phyloP scores from a whole-genome alignment of 1,140 invertebrate genomes.

The Probaryconus sp. region DNA sequence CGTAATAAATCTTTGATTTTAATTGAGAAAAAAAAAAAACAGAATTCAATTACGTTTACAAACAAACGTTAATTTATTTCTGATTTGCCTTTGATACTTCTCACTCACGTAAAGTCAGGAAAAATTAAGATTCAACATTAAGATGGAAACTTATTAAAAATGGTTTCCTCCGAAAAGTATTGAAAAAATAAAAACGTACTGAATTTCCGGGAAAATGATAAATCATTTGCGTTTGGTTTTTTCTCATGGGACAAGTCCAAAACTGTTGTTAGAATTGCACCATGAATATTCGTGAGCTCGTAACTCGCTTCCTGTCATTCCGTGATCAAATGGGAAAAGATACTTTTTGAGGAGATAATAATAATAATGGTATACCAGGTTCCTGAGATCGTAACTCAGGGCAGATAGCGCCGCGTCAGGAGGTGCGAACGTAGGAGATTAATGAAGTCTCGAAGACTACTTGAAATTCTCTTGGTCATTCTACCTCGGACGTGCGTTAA shows the following conservation, averaged over 20 bases:
- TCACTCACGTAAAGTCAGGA: too few species aligned
- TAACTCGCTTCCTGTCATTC: conserved; percentile 69
- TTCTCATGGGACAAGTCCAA: too few species aligned
- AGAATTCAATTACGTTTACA: conserved; percentile 3
- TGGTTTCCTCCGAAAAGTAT: conserved; percentile 3
- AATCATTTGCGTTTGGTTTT: too few species aligned
- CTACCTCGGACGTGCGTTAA: conserved; percentile 15
- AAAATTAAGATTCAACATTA: too few species aligned
- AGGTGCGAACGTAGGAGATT: conserved; percentile 70
- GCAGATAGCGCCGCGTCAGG: conserved; percentile 56
- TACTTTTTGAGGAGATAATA: conserved; percentile 31
- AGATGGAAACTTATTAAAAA: too few species aligned
- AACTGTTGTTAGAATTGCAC: conserved; percentile 66
- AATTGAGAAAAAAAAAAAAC: not conserved
- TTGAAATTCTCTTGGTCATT: conserved; percentile 43
- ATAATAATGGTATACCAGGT: conserved; percentile 8
- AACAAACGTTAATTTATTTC: too few species aligned
- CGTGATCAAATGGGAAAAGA: too few species aligned
- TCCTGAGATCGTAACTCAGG: conserved; percentile 62
- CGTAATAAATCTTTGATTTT: conserved; percentile 20
- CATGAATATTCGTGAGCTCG: conserved; percentile 69
- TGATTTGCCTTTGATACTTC: too few species aligned
- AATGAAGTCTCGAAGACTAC: conserved; percentile 59
- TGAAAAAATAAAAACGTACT: conserved; percentile 20
- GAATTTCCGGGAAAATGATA: conserved; percentile 21